Conservation (phyloP, 2,113 vertebrate species). For the Apaloderma vittatum region DNA sequence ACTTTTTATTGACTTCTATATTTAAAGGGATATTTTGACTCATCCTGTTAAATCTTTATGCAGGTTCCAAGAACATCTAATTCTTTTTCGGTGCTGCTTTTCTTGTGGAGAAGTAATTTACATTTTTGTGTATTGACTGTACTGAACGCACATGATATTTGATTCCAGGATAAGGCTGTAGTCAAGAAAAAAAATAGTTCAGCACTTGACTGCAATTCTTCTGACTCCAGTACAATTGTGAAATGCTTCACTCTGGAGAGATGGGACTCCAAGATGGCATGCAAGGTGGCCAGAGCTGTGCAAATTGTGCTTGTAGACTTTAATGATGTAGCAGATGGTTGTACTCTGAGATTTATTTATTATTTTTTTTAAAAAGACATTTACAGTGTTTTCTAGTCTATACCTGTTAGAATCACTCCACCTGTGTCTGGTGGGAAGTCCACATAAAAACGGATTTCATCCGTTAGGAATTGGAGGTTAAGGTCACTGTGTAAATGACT, state of each 20-base stretch:
- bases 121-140: conserved; percentile 48
- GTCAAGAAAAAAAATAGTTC: background rate
- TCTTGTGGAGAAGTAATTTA: conserved; percentile 55
- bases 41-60: conserved; percentile 19
- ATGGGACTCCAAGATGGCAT: background rate
- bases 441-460: background rate
- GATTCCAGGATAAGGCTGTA: background rate
- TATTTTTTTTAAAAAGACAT: background rate
- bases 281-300: background rate
- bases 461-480: background rate
- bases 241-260: background rate
- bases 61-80: conserved; percentile 52
- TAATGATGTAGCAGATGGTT: background rate
- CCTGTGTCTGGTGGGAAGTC: background rate
- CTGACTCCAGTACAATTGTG: background rate
- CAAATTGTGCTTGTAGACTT: background rate
- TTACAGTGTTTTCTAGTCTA: background rate
- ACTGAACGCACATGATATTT: background rate
- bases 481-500: background rate
- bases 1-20: conserved; percentile 31
- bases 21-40: conserved; percentile 47
- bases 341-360: background rate
- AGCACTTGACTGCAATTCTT: background rate
- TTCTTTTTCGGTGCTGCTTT: conserved; percentile 38
- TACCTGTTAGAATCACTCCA: background rate